Evolutionary conservation across 1,140 invertebrate species (phyloP).

Genomic region (Metaphire vulgaris): DNA sequence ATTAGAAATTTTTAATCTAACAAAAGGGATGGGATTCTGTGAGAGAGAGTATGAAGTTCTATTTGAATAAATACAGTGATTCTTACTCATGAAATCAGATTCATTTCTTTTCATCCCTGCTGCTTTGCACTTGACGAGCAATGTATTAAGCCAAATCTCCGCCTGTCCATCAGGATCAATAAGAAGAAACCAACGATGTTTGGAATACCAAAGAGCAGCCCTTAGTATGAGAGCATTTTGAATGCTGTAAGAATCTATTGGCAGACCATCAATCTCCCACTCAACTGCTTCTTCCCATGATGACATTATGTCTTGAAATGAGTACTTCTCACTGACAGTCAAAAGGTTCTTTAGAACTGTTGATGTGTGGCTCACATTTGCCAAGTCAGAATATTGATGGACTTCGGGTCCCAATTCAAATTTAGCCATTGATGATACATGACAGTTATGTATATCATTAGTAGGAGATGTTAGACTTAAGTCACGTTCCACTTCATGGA

Average conservation of each 20-base stretch:
- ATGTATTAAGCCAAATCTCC: conserved; percentile 43
- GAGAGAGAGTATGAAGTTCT: too few species aligned
- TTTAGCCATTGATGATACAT: too few species aligned
- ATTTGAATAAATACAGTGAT: not conserved
- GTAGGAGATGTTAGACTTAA: not conserved
- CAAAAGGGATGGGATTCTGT: too few species aligned
- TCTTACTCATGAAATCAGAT: not conserved
- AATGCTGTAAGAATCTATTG: conserved; percentile 44
- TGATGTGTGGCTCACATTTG: not conserved
- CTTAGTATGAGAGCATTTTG: conserved; percentile 49
- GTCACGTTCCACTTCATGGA: not conserved
- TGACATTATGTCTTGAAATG: conserved; percentile 46
- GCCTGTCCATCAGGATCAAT: conserved; percentile 50
- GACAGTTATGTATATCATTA: not conserved
- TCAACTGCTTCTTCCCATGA: conserved; percentile 47
- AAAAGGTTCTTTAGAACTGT: not conserved
- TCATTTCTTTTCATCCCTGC: not conserved
- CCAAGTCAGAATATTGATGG: not conserved
- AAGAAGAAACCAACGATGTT: conserved; percentile 48
- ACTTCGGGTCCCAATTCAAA: not conserved
- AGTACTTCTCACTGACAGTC: conserved; percentile 32
- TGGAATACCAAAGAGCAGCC: conserved; percentile 29
- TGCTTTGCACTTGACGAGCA: conserved; percentile 28
- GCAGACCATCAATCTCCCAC: conserved; percentile 43
- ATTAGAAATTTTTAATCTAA: too few species aligned